Evolutionary conservation across 2,888 invertebrate species (phyloP).

Genomic region (Drosophila lacicola): DNA sequence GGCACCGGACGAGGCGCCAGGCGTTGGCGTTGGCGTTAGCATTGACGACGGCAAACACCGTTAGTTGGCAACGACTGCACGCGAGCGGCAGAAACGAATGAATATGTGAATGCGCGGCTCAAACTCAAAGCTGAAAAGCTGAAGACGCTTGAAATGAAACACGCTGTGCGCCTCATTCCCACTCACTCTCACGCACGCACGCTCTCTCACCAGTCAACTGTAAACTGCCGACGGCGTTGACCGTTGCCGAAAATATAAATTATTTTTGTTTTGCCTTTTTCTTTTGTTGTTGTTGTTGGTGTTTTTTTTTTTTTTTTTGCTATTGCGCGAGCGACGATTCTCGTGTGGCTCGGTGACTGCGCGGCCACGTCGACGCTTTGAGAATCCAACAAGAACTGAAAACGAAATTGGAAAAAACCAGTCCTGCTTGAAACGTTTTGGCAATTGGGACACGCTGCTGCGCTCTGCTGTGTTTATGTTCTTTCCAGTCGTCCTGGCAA

Average conservation of each 20-base stretch:
- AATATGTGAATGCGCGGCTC: constrained; percentile 55
- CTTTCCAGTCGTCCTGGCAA: constrained; percentile 82
- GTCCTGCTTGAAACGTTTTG: constrained; percentile 80
- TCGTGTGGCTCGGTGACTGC: constrained; percentile 55
- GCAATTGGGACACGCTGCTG: constrained; percentile 47
- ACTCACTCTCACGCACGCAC: constrained; percentile 11
- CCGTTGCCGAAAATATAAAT: constrained; percentile 48
- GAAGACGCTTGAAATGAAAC: constrained; percentile 70
- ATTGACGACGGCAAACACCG: constrained; percentile 61
- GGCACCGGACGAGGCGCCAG: constrained; percentile 42
- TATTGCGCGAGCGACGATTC: constrained; percentile 51
- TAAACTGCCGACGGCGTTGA: constrained; percentile 53
- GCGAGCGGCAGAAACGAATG: constrained; percentile 71
- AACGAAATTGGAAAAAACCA: constrained; percentile 84
- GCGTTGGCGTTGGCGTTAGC: constrained; percentile 55
- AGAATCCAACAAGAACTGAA: constrained; percentile 85
- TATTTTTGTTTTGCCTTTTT: constrained; percentile 2
- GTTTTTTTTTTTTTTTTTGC: constrained; percentile 6
- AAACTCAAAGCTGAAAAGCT: constrained; percentile 52
- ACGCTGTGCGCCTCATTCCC: constrained; percentile 33
- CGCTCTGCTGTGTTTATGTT: constrained; percentile 27
- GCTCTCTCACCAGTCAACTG: constrained; percentile 31
- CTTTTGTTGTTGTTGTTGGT: constrained; percentile 1
- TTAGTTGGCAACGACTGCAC: constrained; percentile 75
- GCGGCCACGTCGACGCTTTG: constrained; percentile 83